These are phyloP conservation scores for Agriotes lineatus DNA, from an alignment of 2,888 invertebrate species.

Conservation along the genomic window DNA sequence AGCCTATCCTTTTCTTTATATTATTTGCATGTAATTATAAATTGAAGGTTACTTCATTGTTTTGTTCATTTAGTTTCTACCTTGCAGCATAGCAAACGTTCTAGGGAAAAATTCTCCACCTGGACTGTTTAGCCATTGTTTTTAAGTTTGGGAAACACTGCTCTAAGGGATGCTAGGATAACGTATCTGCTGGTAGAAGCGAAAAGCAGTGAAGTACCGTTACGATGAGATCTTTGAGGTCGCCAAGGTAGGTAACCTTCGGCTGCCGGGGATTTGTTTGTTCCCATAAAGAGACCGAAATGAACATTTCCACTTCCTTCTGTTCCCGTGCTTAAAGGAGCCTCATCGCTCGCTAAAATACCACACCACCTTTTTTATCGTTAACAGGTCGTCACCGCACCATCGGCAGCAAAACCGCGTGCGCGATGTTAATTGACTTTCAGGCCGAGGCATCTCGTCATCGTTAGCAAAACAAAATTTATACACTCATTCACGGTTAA, in stretches of 20 bases:
- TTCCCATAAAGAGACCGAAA: conserved; percentile 60
- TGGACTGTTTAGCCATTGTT: too few relatives aligned
- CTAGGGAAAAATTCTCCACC: too few relatives aligned
- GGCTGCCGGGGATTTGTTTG: conserved; percentile 72
- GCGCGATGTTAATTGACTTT: too few relatives aligned
- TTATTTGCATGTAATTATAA: too few relatives aligned
- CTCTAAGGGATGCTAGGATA: conserved; percentile 27
- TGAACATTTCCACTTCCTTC: conserved; percentile 64
- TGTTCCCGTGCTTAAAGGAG: conserved; percentile 60
- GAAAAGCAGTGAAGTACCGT: conserved; percentile 70
- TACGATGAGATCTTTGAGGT: conserved; percentile 79
- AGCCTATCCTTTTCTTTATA: too few relatives aligned
- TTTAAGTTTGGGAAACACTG: background rate
- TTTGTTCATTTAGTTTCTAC: too few relatives aligned
- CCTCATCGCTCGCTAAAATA: conserved; percentile 63
- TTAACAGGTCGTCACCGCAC: conserved; percentile 16
- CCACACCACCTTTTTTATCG: conserved; percentile 35
- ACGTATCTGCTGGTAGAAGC: conserved; percentile 37
- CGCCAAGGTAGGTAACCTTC: conserved; percentile 90
- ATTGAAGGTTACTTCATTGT: too few relatives aligned
- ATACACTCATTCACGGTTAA: background rate
- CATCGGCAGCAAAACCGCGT: background rate
- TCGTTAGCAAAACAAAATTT: too few relatives aligned
- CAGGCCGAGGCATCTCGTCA: too few relatives aligned
- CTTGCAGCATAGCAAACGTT: too few relatives aligned